phyloP scores from a whole-genome alignment of 1,140 invertebrate species.

The Papilio aristodemus region DNA sequence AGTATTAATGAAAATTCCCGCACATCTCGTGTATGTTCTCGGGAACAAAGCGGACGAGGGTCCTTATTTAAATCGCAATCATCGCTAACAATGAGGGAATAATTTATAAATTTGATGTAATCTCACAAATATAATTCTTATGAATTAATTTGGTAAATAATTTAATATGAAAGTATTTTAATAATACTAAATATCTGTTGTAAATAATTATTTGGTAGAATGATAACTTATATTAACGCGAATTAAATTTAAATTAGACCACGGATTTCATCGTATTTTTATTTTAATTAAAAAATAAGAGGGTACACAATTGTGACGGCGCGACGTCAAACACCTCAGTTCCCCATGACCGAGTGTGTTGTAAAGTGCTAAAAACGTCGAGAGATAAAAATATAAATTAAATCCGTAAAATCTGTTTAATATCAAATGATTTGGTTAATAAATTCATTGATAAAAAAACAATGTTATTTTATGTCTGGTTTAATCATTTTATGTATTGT shows the following conservation, averaged over 20 bases:
- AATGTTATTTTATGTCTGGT: neutral
- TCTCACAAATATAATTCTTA: neutral
- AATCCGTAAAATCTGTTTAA: too few relatives aligned
- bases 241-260: too few relatives aligned
- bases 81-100: neutral
- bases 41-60: neutral
- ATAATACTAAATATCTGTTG: neutral
- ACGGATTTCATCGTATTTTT: too few relatives aligned
- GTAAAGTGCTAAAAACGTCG: too few relatives aligned
- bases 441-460: neutral
- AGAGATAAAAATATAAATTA: too few relatives aligned
- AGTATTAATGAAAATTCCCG: neutral
- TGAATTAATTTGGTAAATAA: neutral
- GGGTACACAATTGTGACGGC: too few relatives aligned
- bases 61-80: neutral
- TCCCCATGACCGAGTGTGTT: too few relatives aligned
- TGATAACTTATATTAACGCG: too few relatives aligned
- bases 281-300: too few relatives aligned
- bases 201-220: neutral
- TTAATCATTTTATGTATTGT: neutral
- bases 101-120: neutral
- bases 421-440: too few relatives aligned
- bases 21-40: neutral
- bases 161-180: neutral
- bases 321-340: too few relatives aligned